Evolutionary conservation across 2,113 vertebrate genomes (phyloP), one percentile per base, ranked within the genome.

Genomic region (Mixornis gularis): DNA sequence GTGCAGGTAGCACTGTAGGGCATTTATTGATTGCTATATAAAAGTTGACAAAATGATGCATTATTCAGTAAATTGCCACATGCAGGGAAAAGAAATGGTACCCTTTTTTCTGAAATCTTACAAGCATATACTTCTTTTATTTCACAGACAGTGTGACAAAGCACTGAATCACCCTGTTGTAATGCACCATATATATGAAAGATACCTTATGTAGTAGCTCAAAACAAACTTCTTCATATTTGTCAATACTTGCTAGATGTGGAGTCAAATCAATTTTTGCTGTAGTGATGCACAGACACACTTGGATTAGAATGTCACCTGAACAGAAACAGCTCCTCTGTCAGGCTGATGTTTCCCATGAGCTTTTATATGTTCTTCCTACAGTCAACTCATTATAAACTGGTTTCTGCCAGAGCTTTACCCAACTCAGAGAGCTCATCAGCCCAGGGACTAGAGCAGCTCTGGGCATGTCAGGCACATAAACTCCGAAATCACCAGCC

Each of bases 11-110:
- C 82, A 79, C 92, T 2, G 0, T 19, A 80, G 85, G 82, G 90
- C 64, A 52, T 85, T 82, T 95, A 95, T 93, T 76, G 95, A 95
- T 95, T 91, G 87, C 74, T 74, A 18, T 80, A 44, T 78, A 91
- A 90, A 53, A 90, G 92, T 90, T 93, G 88, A 82, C 85, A 95
- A 95, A 95, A 95, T 86, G 88, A 95, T 94, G 76, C 88, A 94
- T 94, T 95, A 94, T 94, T 93, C 82, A 94, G 85, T 87, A 95
- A 95, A 96, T 90, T 87, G 88, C 90, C 82, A 87, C 90, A 91
- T 78, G 83, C 76, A 51, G 64, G 43, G 72, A 80, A 81, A 83
- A 92, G 38, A 69, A 90, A 82, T 0, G 0, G 8, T 40, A 41
- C 7, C 11, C 68, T 62, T 91, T n/a, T 26, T 73, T 6, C 73